Percentiles rank a stretch among this genome's conserved stretches.
phyloP scores from a whole-genome alignment of 2,888 invertebrate species.

The Apamea monoglypha region DNA sequence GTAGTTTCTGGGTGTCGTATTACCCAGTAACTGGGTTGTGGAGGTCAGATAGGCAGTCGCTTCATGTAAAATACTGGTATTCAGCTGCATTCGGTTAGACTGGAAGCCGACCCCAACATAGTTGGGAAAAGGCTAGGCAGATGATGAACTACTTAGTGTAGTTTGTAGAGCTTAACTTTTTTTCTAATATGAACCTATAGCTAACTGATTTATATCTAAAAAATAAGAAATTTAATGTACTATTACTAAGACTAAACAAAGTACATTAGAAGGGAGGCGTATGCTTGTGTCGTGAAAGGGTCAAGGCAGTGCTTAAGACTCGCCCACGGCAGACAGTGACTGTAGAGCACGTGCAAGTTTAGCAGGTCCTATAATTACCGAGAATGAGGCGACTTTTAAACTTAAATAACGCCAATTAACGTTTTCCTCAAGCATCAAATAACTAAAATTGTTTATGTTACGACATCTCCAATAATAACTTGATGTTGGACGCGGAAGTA shows the following conservation, averaged over 20 bases:
- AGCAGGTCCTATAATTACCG: conserved; percentile 7
- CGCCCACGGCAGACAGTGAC: conserved; percentile 18
- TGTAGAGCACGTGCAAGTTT: conserved; percentile 14
- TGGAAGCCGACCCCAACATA: too few species aligned
- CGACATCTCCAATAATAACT: conserved; percentile 10
- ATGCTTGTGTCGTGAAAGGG: conserved; percentile 28
- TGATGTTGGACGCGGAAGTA: conserved; percentile 2
- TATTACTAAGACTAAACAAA: neutral
- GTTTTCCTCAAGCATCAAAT: neutral
- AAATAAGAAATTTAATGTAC: neutral
- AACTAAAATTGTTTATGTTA: conserved; percentile 17
- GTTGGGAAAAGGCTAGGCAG: too few species aligned
- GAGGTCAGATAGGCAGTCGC: too few species aligned
- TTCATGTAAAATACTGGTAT: too few species aligned
- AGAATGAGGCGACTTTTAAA: neutral
- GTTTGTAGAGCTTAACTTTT: neutral
- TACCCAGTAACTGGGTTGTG: too few species aligned
- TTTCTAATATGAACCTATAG: neutral
- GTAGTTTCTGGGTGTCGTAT: too few species aligned
- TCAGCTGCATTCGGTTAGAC: too few species aligned
- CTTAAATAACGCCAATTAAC: conserved; percentile 5
- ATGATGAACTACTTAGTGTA: too few species aligned
- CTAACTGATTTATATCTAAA: neutral
- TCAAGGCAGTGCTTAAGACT: conserved; percentile 43
- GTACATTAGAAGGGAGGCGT: conserved; percentile 43